These are phyloP conservation scores for Cataglyphis hispanica DNA, from an alignment of 1,140 invertebrate species.

Conservation along the genomic window DNA sequence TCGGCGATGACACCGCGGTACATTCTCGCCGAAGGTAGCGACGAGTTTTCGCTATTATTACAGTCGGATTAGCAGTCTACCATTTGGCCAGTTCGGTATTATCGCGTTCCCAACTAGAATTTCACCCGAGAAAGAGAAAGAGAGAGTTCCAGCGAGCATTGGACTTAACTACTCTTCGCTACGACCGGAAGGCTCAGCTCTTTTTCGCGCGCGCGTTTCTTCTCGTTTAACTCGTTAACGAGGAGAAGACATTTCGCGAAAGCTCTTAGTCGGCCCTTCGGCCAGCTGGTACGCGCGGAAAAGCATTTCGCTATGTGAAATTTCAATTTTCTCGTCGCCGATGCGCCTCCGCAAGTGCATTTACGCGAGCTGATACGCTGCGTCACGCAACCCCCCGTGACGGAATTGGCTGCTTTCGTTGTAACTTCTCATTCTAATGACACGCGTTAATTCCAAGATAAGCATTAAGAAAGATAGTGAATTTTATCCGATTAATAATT, in stretches of 20 bases:
- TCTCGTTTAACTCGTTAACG: slow-evolving; percentile 77
- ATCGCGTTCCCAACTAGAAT: slow-evolving; percentile 31
- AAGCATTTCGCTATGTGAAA: slow-evolving; percentile 60
- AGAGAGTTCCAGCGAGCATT: slow-evolving; percentile 57
- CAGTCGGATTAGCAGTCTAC: slow-evolving; percentile 69
- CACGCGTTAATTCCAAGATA: slow-evolving; percentile 23
- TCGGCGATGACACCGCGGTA: neutral
- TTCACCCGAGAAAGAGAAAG: slow-evolving; percentile 18
- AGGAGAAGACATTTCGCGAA: slow-evolving; percentile 71
- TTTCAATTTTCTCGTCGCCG: slow-evolving; percentile 74
- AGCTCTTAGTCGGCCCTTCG: slow-evolving; percentile 30
- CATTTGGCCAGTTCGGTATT: slow-evolving; percentile 60
- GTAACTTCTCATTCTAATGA: slow-evolving; percentile 12
- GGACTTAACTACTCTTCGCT: slow-evolving; percentile 40
- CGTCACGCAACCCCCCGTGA: neutral
- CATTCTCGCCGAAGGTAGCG: neutral
- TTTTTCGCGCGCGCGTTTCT: slow-evolving; percentile 72
- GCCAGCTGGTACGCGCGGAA: slow-evolving; percentile 23
- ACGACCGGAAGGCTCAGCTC: neutral
- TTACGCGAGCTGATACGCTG: neutral
- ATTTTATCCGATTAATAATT: neutral
- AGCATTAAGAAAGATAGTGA: neutral
- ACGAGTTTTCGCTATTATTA: slow-evolving; percentile 69
- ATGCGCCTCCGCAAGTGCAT: slow-evolving; percentile 1
- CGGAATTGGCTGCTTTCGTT: neutral